Percentiles rank a stretch among this genome's conserved stretches.
phyloP scores from a whole-genome alignment of 2,888 invertebrate species.

The Coleophora flavipennella region DNA sequence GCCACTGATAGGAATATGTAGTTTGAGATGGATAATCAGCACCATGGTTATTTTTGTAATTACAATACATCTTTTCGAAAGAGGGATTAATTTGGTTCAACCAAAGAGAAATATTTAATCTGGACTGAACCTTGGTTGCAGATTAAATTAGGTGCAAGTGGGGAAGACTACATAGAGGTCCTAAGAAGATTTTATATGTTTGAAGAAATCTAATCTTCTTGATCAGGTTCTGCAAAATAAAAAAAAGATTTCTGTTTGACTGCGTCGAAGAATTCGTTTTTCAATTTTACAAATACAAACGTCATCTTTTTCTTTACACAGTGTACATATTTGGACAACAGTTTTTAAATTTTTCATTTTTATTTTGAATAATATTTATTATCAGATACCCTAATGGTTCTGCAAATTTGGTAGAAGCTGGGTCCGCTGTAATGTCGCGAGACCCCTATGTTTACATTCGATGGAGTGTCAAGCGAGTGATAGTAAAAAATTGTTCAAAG shows the following conservation, averaged over 20 bases:
- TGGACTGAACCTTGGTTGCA: no score
- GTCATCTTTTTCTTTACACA: constrained; percentile 30
- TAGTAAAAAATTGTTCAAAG: constrained; percentile 59
- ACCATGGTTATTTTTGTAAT: no score
- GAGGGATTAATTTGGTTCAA: no score
- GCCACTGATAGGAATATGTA: no score
- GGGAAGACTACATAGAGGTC: no score
- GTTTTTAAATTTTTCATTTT: constrained; percentile 33
- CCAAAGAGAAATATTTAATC: no score
- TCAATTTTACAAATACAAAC: constrained; percentile 36
- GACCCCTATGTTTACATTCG: constrained; percentile 35
- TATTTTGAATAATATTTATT: constrained; percentile 22
- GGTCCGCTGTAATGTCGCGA: constrained; percentile 32
- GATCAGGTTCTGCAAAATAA: no score
- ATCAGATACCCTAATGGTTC: constrained; percentile 26
- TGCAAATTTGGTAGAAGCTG: constrained; percentile 26
- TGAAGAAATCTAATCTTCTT: no score
- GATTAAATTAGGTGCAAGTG: no score
- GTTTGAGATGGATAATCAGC: no score
- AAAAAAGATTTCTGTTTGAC: not conserved
- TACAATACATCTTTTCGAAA: no score
- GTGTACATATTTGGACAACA: constrained; percentile 40
- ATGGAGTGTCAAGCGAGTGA: constrained; percentile 61
- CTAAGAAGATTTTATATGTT: no score
- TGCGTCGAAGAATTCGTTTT: constrained; percentile 32